These are phyloP conservation scores for Halocynthia roretzi DNA, from an alignment of 23 tunicate genomes.

Conservation along the genomic window DNA sequence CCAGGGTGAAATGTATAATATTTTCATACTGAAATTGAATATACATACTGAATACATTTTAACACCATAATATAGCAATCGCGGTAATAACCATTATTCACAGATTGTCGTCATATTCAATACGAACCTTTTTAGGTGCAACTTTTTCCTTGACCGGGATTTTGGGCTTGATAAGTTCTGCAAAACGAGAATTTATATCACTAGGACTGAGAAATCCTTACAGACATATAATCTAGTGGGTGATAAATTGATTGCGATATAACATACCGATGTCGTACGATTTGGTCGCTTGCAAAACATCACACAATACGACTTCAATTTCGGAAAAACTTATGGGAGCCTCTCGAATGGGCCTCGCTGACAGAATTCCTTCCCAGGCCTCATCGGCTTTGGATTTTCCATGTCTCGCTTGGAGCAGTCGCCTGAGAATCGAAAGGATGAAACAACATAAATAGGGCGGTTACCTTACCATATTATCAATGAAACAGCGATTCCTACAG, in stretches of 20 bases:
- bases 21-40: no score
- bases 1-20: no score
- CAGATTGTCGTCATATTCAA: no score
- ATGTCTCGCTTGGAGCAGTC: constrained; percentile 66
- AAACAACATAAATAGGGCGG: no score
- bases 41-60: no score
- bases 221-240: not conserved
- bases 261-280: not conserved
- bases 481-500: no score
- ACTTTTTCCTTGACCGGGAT: no score
- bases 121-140: not conserved
- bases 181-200: not conserved
- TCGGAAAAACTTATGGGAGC: constrained; percentile 78
- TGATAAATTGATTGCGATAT: not conserved
- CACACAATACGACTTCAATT: constrained; percentile 79
- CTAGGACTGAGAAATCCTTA: not conserved
- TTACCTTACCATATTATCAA: no score
- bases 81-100: no score
- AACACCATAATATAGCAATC: no score
- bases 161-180: no score
- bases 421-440: constrained; percentile 21
- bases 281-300: constrained; percentile 20
- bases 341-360: constrained; percentile 31
- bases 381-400: constrained; percentile 36
- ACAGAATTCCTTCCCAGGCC: constrained; percentile 59